phyloP scores from a whole-genome alignment of 2,797 vertebrate species.

The Alosa sapidissima region DNA sequence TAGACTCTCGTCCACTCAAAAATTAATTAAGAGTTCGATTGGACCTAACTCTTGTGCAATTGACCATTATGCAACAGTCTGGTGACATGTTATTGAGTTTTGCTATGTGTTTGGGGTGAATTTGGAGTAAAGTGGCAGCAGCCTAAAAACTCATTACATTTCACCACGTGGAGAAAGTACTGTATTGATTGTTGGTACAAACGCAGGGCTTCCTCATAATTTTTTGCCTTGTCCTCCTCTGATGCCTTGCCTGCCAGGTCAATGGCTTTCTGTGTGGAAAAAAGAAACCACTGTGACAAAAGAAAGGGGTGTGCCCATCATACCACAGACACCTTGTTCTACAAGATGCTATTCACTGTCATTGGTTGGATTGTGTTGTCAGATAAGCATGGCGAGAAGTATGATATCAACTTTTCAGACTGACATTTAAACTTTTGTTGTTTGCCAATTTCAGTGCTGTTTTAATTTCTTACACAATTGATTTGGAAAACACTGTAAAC shows the following conservation, averaged over 20 bases:
- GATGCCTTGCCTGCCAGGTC: conserved; percentile 93
- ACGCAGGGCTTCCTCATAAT: conserved; percentile 91
- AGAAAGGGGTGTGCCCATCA: conserved; percentile 46
- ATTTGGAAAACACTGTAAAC: background rate
- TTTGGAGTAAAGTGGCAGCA: background rate
- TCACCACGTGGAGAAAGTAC: conserved; percentile 95
- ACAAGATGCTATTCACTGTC: background rate
- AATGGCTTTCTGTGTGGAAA: conserved; percentile 89
- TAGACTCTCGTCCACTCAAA: no score
- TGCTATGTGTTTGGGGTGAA: background rate
- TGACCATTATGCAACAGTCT: no score
- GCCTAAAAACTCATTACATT: conserved; percentile 80
- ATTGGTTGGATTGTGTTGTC: conserved; percentile 3
- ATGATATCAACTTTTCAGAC: background rate
- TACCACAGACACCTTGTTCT: conserved; percentile 7
- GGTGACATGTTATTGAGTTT: background rate
- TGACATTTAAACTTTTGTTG: background rate
- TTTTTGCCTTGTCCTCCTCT: conserved; percentile 95
- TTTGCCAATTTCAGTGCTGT: background rate
- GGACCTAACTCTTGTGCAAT: no score
- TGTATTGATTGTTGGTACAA: conserved; percentile 93
- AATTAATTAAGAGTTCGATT: no score
- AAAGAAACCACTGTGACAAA: conserved; percentile 76
- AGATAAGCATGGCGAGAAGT: background rate
- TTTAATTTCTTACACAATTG: background rate